A percentile compares a stretch with the other conserved stretches of the same genome.
Evolutionary conservation across 2,797 vertebrate genomes (phyloP).

Genomic region (Oophaga sylvatica): DNA sequence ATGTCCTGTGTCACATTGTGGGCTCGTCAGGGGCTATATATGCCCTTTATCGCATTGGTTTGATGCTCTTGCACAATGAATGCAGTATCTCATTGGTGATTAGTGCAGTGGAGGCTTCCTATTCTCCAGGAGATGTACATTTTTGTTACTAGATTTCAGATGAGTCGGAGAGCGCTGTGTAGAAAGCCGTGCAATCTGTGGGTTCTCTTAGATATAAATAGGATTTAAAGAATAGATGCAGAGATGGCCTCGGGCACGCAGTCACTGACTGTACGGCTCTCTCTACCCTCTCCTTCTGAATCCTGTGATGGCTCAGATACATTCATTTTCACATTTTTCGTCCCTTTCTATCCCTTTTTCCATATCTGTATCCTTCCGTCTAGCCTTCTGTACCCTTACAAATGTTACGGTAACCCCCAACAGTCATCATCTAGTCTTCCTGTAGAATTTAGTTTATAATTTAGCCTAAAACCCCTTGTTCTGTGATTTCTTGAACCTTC

Average conservation of each 20-base stretch:
- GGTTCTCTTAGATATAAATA: constrained; percentile 46
- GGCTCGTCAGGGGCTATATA: background rate
- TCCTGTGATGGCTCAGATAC: constrained; percentile 33
- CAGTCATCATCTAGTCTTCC: background rate
- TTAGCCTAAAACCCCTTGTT: background rate
- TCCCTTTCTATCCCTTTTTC: background rate
- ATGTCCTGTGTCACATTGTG: background rate
- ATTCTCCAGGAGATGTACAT: background rate
- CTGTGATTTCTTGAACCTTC: background rate
- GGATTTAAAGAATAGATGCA: constrained; percentile 47
- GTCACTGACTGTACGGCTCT: constrained; percentile 45
- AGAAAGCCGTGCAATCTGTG: constrained; percentile 32
- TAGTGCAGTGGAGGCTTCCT: background rate
- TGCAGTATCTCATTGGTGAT: background rate
- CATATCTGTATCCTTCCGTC: background rate
- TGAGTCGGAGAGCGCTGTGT: background rate
- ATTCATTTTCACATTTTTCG: background rate
- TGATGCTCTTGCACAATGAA: background rate
- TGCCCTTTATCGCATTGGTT: background rate
- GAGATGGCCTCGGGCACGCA: constrained; percentile 31
- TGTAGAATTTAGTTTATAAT: background rate
- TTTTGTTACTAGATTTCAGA: constrained; percentile 16
- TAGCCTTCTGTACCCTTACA: background rate
- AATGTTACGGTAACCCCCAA: background rate
- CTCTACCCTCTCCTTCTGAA: constrained; percentile 63